These are phyloP conservation scores for Notospermus geniculatus DNA, from an alignment of 1,140 invertebrate genomes.

Conservation along the genomic window DNA sequence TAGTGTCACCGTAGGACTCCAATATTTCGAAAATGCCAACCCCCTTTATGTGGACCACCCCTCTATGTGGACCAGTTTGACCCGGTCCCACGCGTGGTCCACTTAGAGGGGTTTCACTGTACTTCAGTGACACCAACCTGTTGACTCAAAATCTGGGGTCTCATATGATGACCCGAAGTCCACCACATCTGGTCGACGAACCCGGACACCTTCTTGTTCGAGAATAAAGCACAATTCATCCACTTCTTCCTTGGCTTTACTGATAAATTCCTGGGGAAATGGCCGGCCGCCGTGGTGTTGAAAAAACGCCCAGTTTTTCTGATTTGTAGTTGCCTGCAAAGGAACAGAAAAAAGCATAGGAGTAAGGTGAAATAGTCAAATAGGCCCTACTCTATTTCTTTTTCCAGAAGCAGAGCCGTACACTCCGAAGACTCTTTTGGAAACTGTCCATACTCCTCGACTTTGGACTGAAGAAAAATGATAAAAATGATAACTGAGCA, in stretches of 20 bases:
- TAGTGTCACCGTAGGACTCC: too few relatives aligned
- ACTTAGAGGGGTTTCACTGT: too few relatives aligned
- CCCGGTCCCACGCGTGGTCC: too few relatives aligned
- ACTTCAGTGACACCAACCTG: background rate
- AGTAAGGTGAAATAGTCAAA: background rate
- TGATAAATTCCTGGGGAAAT: background rate
- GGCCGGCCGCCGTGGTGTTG: background rate
- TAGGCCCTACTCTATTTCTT: too few relatives aligned
- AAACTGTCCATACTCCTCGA: too few relatives aligned
- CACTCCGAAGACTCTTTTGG: too few relatives aligned
- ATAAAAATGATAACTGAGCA: too few relatives aligned
- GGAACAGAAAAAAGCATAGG: background rate
- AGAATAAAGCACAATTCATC: conserved; percentile 8
- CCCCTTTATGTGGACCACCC: too few relatives aligned
- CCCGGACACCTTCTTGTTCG: conserved; percentile 1
- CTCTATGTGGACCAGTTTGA: too few relatives aligned
- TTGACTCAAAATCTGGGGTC: conserved; percentile 7
- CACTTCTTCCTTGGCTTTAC: background rate
- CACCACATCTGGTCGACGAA: background rate
- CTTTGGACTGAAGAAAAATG: too few relatives aligned
- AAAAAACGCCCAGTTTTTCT: conserved; percentile 8
- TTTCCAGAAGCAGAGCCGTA: too few relatives aligned
- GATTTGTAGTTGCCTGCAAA: conserved; percentile 5
- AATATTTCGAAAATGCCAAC: too few relatives aligned
- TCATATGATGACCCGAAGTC: background rate